Evolutionary conservation across 2,797 vertebrate species (phyloP).

Genomic region (Adrianichthys oophorus): DNA sequence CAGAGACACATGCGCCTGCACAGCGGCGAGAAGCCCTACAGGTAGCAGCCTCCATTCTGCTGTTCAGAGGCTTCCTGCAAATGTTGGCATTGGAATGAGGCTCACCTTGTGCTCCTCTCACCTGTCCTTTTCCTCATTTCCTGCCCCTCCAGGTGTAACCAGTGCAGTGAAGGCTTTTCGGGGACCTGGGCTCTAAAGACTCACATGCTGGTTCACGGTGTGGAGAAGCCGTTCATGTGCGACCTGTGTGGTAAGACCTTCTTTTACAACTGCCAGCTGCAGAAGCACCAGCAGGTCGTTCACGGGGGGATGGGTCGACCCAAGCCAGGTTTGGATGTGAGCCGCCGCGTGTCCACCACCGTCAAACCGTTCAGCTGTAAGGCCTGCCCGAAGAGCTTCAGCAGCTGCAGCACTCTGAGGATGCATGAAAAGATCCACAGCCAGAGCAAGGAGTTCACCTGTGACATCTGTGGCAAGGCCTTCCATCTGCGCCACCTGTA

Average conservation of each 20-base stretch:
- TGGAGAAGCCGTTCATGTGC: conserved; percentile 71
- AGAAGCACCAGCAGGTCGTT: conserved; percentile 75
- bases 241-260: conserved; percentile 67
- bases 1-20: conserved; percentile 65
- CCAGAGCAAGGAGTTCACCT: conserved; percentile 68
- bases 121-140: background rate
- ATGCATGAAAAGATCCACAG: conserved; percentile 71
- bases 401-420: conserved; percentile 54
- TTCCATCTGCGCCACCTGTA: conserved; percentile 72
- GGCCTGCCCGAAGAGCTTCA: conserved; percentile 63
- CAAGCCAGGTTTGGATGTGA: rapidly evolving
- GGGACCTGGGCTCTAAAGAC: conserved; percentile 72
- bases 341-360: background rate
- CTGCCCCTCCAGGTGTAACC: conserved; percentile 57
- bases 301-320: conserved; percentile 21
- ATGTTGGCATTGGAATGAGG: too few species aligned
- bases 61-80: too few species aligned
- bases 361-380: conserved; percentile 57
- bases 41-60: conserved; percentile 20
- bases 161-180: conserved; percentile 74
- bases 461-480: conserved; percentile 65
- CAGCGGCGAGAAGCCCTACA: conserved; percentile 74
- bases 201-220: conserved; percentile 74
- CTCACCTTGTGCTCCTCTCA: too few species aligned
- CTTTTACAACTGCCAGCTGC: conserved; percentile 74